A percentile compares a stretch with the other conserved stretches of the same genome.
Conservation (phyloP, 53 echinoderm and acorn worm species). For the Paracentrotus lividus region DNA sequence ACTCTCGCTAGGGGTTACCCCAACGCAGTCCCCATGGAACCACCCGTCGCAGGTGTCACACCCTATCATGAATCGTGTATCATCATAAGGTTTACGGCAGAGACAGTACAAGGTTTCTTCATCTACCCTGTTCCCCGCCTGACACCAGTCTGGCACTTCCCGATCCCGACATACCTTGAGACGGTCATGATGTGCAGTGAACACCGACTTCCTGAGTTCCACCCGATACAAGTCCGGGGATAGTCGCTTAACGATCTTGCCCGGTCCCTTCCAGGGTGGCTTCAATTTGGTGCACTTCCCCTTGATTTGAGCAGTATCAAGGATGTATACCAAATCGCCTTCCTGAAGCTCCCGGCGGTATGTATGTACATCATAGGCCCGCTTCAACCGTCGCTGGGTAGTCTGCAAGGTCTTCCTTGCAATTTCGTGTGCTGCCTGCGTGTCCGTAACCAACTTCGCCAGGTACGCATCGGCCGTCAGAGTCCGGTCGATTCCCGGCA, state of each 20-base stretch:
- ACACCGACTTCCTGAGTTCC: background rate
- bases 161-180: constrained; percentile 52
- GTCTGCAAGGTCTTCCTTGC: too few species aligned
- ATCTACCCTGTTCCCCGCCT: background rate
- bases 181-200: constrained; percentile 68
- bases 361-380: too few species aligned
- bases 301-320: constrained; percentile 59
- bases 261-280: constrained; percentile 30
- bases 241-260: background rate
- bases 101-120: background rate
- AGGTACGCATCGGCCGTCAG: too few species aligned
- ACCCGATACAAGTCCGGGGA: constrained; percentile 55
- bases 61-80: background rate
- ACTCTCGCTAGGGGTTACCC: too few species aligned
- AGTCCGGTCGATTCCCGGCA: background rate
- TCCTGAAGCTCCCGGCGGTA: background rate
- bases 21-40: background rate
- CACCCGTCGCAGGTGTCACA: background rate
- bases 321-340: constrained; percentile 50
- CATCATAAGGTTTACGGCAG: background rate
- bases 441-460: too few species aligned
- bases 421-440: too few species aligned
- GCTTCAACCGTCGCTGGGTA: too few species aligned
- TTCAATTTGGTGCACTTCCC: constrained; percentile 67
- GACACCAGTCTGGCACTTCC: background rate